phyloP scores from a whole-genome alignment of 2,797 vertebrate species.

The Triplophysa yarkandensis region DNA sequence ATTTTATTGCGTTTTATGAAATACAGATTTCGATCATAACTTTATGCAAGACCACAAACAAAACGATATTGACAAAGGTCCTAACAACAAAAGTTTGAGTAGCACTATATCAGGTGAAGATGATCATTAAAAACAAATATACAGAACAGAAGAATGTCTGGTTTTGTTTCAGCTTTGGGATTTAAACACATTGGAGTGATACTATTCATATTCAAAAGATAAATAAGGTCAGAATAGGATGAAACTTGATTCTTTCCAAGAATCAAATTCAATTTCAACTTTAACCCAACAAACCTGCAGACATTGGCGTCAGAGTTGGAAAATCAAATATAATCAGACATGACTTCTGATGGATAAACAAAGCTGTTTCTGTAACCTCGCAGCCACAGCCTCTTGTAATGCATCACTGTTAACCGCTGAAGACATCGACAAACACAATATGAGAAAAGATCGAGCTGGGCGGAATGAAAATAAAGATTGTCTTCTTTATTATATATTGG shows the following conservation, averaged over 20 bases:
- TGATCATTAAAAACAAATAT: too few species aligned
- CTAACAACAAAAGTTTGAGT: too few species aligned
- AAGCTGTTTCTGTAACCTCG: conserved; percentile 21
- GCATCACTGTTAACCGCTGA: conserved; percentile 14
- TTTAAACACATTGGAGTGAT: not conserved
- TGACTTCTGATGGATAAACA: conserved; percentile 21
- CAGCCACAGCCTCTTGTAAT: conserved; percentile 2
- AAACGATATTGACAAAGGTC: too few species aligned
- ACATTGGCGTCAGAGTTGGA: conserved; percentile 8
- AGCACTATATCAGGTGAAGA: too few species aligned
- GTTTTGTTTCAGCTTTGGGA: too few species aligned
- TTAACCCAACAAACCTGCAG: not conserved
- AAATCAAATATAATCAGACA: not conserved
- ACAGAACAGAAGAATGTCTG: too few species aligned
- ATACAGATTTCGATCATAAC: too few species aligned
- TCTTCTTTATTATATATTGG: not conserved
- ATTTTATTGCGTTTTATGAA: too few species aligned
- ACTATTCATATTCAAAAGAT: not conserved
- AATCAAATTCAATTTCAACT: too few species aligned
- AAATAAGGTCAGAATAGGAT: not conserved
- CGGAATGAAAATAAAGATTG: not conserved
- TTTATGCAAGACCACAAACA: too few species aligned
- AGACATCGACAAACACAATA: not conserved
- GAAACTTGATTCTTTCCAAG: not conserved
- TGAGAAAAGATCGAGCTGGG: not conserved